Evolutionary conservation across 1,140 invertebrate genomes (phyloP).

Genomic region (Chelonus insularis): DNA sequence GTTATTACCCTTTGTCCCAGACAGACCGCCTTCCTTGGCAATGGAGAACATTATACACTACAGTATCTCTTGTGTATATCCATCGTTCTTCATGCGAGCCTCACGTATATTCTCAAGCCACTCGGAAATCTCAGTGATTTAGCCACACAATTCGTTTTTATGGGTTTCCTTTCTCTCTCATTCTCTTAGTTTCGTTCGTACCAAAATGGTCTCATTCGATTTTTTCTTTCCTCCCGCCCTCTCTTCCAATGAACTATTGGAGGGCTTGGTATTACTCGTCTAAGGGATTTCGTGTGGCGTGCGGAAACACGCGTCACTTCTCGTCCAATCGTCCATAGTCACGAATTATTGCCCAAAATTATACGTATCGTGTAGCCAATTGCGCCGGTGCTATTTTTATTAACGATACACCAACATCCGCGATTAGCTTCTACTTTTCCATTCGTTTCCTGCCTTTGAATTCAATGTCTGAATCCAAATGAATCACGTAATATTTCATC

Average conservation of each 20-base stretch:
- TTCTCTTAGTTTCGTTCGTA: constrained; percentile 18
- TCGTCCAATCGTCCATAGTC: constrained; percentile 43
- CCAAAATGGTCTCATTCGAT: constrained; percentile 11
- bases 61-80: not conserved
- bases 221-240: constrained; percentile 7
- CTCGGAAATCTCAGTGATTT: constrained; percentile 39
- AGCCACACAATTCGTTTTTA: constrained; percentile 40
- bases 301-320: constrained; percentile 44
- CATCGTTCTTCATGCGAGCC: constrained; percentile 24
- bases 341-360: constrained; percentile 32
- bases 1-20: constrained; percentile 34
- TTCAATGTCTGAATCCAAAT: not conserved
- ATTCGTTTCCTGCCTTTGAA: constrained; percentile 1
- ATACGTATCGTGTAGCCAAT: constrained; percentile 26
- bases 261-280: not conserved
- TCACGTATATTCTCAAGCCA: constrained; percentile 24
- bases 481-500: too few relatives aligned
- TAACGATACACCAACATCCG: constrained; percentile 12
- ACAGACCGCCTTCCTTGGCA: constrained; percentile 1
- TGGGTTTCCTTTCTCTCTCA: constrained; percentile 28
- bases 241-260: constrained; percentile 10
- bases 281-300: constrained; percentile 11
- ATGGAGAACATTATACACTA: constrained; percentile 5
- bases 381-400: constrained; percentile 29
- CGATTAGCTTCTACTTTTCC: not conserved